A percentile compares a stretch with the other conserved stretches of the same genome.
These are phyloP conservation scores for Psettodes erumei DNA, from an alignment of 2,113 vertebrate species.

Conservation along the genomic window DNA sequence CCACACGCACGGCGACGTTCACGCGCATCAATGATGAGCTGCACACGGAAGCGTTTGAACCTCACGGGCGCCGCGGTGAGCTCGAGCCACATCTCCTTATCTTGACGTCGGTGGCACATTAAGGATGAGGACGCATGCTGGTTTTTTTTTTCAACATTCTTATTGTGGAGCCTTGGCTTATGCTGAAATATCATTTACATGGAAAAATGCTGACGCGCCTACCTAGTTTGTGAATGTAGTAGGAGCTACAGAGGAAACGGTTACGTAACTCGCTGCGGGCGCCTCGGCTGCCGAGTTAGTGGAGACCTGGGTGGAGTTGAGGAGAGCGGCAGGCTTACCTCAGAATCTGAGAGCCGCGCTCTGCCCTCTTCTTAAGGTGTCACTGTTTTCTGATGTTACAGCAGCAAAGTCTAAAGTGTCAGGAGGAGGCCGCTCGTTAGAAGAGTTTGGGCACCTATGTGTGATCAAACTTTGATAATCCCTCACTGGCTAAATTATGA, in stretches of 20 bases:
- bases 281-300: constrained; percentile 14
- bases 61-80: neutral
- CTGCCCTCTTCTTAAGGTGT: neutral
- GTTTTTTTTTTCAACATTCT: no score
- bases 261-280: constrained; percentile 41
- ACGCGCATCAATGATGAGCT: neutral
- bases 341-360: constrained; percentile 19
- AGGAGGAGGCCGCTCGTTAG: neutral
- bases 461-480: neutral
- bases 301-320: constrained; percentile 22
- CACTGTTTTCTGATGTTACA: neutral
- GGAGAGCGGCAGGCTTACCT: constrained; percentile 41
- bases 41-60: neutral
- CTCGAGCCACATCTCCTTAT: neutral
- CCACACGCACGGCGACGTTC: neutral
- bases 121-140: no score
- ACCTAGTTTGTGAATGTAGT: constrained; percentile 19
- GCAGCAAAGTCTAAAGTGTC: neutral
- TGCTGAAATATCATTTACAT: constrained; percentile 38
- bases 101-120: neutral
- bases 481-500: neutral
- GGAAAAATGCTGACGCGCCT: constrained; percentile 38
- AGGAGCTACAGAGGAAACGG: constrained; percentile 25
- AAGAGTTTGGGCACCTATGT: neutral
- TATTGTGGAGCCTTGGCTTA: constrained; percentile 21